Percentiles rank a stretch among this genome's conserved stretches.
phyloP scores from a whole-genome alignment of 1,140 invertebrate species.

The Melanaphis sacchari region DNA sequence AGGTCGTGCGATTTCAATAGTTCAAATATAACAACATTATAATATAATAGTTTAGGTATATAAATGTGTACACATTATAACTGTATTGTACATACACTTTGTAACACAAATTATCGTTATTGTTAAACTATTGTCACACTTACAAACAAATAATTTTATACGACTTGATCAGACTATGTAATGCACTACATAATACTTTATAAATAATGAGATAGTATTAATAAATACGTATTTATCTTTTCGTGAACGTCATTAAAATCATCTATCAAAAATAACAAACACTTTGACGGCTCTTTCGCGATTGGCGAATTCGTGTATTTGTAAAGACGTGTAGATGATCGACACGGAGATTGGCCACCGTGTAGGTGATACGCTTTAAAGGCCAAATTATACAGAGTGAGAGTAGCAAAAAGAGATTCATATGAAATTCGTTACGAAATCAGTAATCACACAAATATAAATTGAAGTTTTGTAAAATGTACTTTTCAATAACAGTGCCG shows the following conservation, averaged over 20 bases:
- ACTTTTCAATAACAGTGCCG: neutral
- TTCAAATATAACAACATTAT: neutral
- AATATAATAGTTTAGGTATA: neutral
- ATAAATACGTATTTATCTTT: neutral
- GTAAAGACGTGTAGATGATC: neutral
- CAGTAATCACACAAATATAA: neutral
- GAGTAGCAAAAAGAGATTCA: neutral
- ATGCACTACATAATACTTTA: neutral
- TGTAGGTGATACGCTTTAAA: neutral
- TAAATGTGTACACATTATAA: neutral
- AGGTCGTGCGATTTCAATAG: neutral
- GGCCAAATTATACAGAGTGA: neutral
- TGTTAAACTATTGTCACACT: neutral
- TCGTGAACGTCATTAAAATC: neutral
- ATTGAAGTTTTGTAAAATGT: neutral
- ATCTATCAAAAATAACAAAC: constrained; percentile 11
- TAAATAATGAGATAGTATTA: constrained; percentile 7
- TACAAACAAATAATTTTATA: neutral
- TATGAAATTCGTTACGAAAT: neutral
- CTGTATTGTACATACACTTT: neutral
- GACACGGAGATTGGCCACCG: neutral
- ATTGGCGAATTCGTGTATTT: neutral
- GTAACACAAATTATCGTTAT: neutral
- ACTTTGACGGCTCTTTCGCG: neutral
- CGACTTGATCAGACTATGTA: neutral